phyloP scores from a whole-genome alignment of 2,113 vertebrate species.

The Marcusenius ussheri region DNA sequence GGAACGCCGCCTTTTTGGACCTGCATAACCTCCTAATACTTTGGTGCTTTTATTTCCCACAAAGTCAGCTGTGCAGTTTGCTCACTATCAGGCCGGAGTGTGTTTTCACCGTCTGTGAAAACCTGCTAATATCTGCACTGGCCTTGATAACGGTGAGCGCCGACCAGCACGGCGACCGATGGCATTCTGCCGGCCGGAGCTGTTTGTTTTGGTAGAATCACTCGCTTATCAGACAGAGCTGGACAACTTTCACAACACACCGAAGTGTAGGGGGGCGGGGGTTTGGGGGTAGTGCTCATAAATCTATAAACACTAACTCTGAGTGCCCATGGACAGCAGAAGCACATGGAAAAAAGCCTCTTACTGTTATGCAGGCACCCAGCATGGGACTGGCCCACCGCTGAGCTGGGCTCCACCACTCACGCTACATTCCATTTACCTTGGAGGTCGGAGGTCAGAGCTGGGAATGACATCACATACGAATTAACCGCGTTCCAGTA shows the following conservation, averaged over 20 bases:
- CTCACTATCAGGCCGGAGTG: not conserved
- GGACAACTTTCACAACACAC: not conserved
- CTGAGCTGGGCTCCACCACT: not conserved
- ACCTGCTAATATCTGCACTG: not conserved
- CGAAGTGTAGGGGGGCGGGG: not conserved
- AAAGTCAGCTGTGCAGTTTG: not conserved
- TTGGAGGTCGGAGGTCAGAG: not conserved
- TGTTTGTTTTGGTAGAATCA: not conserved
- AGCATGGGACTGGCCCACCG: not conserved
- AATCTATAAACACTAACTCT: not conserved
- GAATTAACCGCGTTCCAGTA: not conserved
- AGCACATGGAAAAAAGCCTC: not conserved
- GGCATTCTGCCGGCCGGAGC: not conserved
- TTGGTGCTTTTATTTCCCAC: not conserved
- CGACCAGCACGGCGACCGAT: not conserved
- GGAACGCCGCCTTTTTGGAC: not conserved
- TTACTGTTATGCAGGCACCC: not conserved
- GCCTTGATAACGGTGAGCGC: not conserved
- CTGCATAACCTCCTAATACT: not conserved
- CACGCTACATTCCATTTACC: not conserved
- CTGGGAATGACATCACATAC: not conserved
- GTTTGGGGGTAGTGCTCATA: not conserved
- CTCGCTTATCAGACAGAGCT: not conserved
- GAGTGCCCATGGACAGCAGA: not conserved
- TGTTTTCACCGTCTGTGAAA: not conserved